Evolutionary conservation across 2,113 vertebrate genomes (phyloP).

Genomic region (Theropithecus gelada): DNA sequence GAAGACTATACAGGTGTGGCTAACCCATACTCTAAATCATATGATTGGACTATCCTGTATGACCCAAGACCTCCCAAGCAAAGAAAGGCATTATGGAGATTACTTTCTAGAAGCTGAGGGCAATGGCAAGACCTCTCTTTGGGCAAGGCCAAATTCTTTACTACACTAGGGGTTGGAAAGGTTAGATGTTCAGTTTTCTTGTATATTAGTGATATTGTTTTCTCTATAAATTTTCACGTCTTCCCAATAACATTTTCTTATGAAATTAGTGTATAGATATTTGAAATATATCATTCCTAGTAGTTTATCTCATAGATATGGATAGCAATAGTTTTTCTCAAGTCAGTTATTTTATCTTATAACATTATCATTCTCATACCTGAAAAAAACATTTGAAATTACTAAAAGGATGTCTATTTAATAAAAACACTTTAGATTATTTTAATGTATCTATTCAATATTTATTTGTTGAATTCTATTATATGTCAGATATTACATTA

Average conservation of each 20-base stretch:
- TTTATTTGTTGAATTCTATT: background rate
- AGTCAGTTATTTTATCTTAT: background rate
- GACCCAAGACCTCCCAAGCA: background rate
- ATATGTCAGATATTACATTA: background rate
- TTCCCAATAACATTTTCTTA: background rate
- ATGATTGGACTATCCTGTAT: background rate
- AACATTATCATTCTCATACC: background rate
- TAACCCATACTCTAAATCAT: background rate
- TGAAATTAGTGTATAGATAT: background rate
- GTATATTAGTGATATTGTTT: background rate
- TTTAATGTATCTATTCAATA: background rate
- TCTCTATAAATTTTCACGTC: background rate
- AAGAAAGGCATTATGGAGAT: background rate
- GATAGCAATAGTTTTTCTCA: background rate
- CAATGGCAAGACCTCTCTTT: background rate
- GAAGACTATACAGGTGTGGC: background rate
- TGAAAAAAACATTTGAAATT: background rate
- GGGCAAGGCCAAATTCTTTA: background rate
- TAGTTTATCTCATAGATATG: background rate
- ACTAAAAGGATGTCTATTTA: conserved; percentile 9
- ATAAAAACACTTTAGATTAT: background rate
- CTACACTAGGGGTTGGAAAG: background rate
- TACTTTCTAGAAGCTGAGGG: background rate
- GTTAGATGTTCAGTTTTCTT: background rate
- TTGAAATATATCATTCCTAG: background rate